Evolutionary conservation across 2,113 vertebrate species (phyloP), one percentile per base, ranked within the genome.

Genomic region (Ailuropoda melanoleuca): DNA sequence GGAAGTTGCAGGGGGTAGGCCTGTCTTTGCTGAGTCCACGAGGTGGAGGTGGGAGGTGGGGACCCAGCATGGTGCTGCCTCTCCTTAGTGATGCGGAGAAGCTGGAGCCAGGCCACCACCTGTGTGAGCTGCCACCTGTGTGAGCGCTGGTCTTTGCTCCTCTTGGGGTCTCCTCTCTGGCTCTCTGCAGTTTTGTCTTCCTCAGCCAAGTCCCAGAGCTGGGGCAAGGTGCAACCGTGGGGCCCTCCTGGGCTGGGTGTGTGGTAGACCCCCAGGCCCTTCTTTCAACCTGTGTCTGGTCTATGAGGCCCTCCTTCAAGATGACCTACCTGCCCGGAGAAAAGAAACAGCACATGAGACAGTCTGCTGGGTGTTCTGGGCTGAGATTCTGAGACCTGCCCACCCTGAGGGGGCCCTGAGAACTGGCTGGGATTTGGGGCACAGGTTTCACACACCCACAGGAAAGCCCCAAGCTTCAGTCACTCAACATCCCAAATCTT

Each of bases 51-150:
- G 96, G 97, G 64, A 98, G 97, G 75, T 97, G 98, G 83, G 98
- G 62, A 4, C 95, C 97, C 84, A 98, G 98, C 98, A 98, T 99
- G 86, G 50, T 83, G 64, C 55, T 19, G 0, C 1, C 74, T 88
- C 23, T 74, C 46, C 48, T 86, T 1, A 0, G 31, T 0, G 10
- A 58, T 58, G 31, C 46, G 19, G 0, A 0, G 82, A 37, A 60
- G 50, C 31, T 19, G 43, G 74, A 2, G 8, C 46, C 46, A 2
- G 37, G 46, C 29, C 5, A 23, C 29, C 0, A 14, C 58, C 81
- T 9, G 48, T 48, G 75, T 5, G 29, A 72, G 4, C 48, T n/a
- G 26, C 29, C 0, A 14, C 58, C 81, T 9, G 48, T 48, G 75
- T 5, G 29, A 72, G 4, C 48, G 0, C 48, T 9, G 37, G 39